Evolutionary conservation across 2,888 invertebrate species (phyloP).

Genomic region (Galeopsomyia nigrocyanea): DNA sequence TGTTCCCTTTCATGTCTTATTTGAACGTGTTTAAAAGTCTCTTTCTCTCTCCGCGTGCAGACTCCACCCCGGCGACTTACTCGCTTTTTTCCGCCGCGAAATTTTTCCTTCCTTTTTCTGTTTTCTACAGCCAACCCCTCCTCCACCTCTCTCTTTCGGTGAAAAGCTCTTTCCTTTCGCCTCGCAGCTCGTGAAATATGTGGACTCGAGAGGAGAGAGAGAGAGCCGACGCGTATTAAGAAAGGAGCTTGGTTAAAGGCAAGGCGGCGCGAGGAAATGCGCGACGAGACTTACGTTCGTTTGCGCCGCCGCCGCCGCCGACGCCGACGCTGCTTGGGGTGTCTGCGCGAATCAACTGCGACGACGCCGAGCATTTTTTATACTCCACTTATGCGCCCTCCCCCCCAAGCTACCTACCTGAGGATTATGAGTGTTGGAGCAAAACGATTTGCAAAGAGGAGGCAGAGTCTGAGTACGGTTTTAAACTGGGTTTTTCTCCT

Average conservation of each 20-base stretch:
- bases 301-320: too few relatives aligned
- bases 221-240: constrained; percentile 6
- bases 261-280: constrained; percentile 2
- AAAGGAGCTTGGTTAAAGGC: background rate
- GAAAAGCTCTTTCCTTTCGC: background rate
- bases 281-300: background rate
- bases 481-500: too few relatives aligned
- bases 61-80: background rate
- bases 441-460: too few relatives aligned
- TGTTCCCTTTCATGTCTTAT: constrained; percentile 25
- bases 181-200: constrained; percentile 24
- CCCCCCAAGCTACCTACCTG: too few relatives aligned
- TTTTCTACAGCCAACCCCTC: background rate
- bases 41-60: constrained; percentile 15
- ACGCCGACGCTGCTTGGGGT: too few relatives aligned
- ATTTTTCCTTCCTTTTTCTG: background rate
- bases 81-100: constrained; percentile 2
- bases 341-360: too few relatives aligned
- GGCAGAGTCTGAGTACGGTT: too few relatives aligned
- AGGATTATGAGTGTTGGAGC: too few relatives aligned
- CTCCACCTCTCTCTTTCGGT: background rate
- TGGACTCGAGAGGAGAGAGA: constrained; percentile 4
- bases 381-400: too few relatives aligned
- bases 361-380: too few relatives aligned
- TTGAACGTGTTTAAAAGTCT: constrained; percentile 26